phyloP scores from a whole-genome alignment of 2,113 vertebrate genomes.

The Himantopus leucocephalus region DNA sequence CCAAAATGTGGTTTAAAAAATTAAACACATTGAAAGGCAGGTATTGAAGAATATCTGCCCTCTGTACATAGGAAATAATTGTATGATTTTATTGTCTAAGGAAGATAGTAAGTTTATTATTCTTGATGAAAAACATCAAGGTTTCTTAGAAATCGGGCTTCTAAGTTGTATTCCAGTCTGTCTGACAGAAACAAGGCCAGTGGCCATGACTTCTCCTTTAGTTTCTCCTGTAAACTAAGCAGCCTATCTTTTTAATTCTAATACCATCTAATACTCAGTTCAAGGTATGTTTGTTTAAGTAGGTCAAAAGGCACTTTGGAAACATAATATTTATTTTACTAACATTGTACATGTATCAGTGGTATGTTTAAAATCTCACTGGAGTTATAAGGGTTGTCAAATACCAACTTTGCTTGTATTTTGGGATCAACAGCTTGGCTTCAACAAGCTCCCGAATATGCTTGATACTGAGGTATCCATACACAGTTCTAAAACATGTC shows the following conservation, averaged over 20 bases:
- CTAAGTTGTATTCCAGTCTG: not conserved
- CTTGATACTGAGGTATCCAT: not conserved
- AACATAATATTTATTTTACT: not conserved
- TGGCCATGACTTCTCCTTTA: not conserved
- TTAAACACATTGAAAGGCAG: not conserved
- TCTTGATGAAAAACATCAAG: not conserved
- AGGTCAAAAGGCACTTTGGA: not conserved
- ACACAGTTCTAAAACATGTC: not conserved
- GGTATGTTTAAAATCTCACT: not conserved
- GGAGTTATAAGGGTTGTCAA: not conserved
- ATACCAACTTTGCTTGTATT: not conserved
- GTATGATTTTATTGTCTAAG: not conserved
- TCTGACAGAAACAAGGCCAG: not conserved
- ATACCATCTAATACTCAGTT: not conserved
- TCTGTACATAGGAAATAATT: not conserved
- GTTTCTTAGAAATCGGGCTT: not conserved
- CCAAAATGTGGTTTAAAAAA: not conserved
- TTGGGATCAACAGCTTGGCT: not conserved
- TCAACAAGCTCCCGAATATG: not conserved
- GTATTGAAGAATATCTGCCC: not conserved
- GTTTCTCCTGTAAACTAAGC: not conserved
- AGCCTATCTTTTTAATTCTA: not conserved
- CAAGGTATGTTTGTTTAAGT: not conserved
- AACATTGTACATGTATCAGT: not conserved
- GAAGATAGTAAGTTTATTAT: not conserved